Evolutionary conservation across 2,113 vertebrate species (phyloP).

Genomic region (Rynchops niger): DNA sequence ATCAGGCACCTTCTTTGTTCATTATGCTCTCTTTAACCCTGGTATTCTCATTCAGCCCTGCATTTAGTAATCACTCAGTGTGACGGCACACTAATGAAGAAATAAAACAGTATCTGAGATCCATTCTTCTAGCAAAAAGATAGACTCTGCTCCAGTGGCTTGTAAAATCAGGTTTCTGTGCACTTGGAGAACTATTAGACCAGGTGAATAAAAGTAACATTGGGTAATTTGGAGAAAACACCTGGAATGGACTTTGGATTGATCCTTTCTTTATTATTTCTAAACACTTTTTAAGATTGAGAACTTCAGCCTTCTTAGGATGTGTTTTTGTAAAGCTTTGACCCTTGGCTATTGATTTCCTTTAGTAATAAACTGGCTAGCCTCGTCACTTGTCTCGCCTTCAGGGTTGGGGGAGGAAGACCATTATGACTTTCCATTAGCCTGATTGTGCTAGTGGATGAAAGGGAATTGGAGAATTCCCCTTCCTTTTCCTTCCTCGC

Average conservation of each 20-base stretch:
- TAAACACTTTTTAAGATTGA: conserved; percentile 29
- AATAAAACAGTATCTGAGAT: conserved; percentile 82
- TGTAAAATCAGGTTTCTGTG: conserved; percentile 84
- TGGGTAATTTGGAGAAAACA: conserved; percentile 66
- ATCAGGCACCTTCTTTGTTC: conserved; percentile 80
- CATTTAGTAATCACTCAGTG: conserved; percentile 84
- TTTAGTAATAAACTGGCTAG: conserved; percentile 16
- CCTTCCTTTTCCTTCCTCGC: background rate
- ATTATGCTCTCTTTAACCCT: conserved; percentile 80
- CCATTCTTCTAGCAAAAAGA: conserved; percentile 77
- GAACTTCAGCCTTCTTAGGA: conserved; percentile 17
- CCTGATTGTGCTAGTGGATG: background rate
- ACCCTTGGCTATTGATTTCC: conserved; percentile 39
- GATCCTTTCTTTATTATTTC: conserved; percentile 48
- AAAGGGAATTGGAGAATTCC: conserved; percentile 10
- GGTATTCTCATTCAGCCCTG: conserved; percentile 80
- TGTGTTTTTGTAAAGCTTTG: conserved; percentile 33
- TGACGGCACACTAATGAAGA: conserved; percentile 87
- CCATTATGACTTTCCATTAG: conserved; percentile 11
- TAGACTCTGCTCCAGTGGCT: conserved; percentile 78
- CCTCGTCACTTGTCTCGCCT: background rate
- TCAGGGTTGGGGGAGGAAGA: background rate
- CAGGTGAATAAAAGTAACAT: conserved; percentile 70
- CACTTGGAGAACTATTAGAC: conserved; percentile 72
- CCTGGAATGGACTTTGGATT: conserved; percentile 64